phyloP scores from a whole-genome alignment of 2,113 vertebrate genomes.

The Tetraodon nigroviridis region DNA sequence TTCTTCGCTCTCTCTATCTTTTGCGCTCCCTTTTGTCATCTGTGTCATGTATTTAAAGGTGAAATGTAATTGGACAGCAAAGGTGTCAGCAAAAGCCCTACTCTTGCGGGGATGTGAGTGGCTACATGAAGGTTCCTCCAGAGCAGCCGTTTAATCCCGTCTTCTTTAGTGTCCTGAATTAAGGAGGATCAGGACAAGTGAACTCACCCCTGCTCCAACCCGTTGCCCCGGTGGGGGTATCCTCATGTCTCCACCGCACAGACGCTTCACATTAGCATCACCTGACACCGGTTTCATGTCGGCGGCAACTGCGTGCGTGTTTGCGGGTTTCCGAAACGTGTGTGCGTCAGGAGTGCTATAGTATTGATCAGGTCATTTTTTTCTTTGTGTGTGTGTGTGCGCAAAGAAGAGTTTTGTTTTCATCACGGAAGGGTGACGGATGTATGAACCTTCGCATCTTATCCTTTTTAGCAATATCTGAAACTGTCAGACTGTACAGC shows the following conservation, averaged over 20 bases:
- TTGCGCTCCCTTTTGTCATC: slow-evolving; percentile 39
- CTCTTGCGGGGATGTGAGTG: slow-evolving; percentile 46
- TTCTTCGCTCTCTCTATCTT: slow-evolving; percentile 18
- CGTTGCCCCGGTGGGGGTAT: slow-evolving; percentile 63
- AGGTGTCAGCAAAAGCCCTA: slow-evolving; percentile 65
- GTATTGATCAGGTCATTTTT: slow-evolving; percentile 99
- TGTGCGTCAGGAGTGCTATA: slow-evolving; percentile 81
- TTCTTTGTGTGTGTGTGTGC: slow-evolving; percentile 53
- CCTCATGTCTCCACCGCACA: slow-evolving; percentile 78
- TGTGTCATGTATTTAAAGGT: slow-evolving; percentile 66
- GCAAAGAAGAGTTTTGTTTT: slow-evolving; percentile 5
- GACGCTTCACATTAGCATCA: slow-evolving; percentile 80
- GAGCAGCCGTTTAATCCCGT: slow-evolving; percentile 78
- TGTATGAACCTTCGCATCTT: slow-evolving; percentile 3
- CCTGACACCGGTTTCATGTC: slow-evolving; percentile 93
- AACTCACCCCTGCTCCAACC: slow-evolving; percentile 80
- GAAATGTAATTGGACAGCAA: slow-evolving; percentile 72
- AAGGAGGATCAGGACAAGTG: slow-evolving; percentile 85
- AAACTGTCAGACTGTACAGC: slow-evolving; percentile 90
- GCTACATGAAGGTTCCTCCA: slow-evolving; percentile 45
- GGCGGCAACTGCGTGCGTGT: slow-evolving; percentile 61
- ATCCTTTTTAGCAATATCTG: slow-evolving; percentile 78
- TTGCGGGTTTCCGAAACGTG: slow-evolving; percentile 58
- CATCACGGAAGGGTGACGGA: slow-evolving; percentile 9
- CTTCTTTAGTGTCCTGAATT: slow-evolving; percentile 81